Base-by-base conservation (phyloP, 2,797 vertebrate species). In the Cyprinodon diabolis region DNA sequence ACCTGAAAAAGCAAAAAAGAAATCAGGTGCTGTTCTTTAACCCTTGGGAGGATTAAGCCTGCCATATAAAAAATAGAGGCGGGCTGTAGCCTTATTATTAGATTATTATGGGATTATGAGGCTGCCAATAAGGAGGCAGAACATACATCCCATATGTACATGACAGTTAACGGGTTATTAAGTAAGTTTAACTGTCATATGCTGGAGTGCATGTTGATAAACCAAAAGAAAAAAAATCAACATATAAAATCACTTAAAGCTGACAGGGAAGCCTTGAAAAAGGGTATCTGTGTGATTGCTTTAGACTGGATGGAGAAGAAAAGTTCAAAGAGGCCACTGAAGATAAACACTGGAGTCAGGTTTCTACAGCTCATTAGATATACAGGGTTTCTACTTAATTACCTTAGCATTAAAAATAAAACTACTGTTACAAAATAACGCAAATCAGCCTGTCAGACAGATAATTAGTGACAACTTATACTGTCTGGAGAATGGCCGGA, bases 401-500 rank as follows among this genome's bases (percentile, higher is more conserved):
- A 40, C 19, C 25, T 54, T 40, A 25, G 15, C 45, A 43, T 66
- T 48, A 63, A 19, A 45, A n/a, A 40, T 15, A 68, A 30, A 52
- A 56, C 51, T 1, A 11, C 40, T 67, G 21, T 49, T 11, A 45
- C 43, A 55, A 60, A 30, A 43, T 15, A 47, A 40, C 6, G 13
- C 9, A 14, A 49, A 30, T 1, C 23, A 66, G 1, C 2, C 6
- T 52, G n/a, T 19, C 9, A 72, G 23, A 65, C 48, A 74, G 55
- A 47, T 68, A 70, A 62, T 81, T 69, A 75, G 45, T 0, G 62
- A 14, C 37, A 21, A 43, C 35, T 25, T 65, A 73, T 4, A 13
- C 66, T 21, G 25, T 43, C 62, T 57, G 17, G 14, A 9, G 43
- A 37, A 17, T 4, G 14, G 25, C 37, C 7, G n/a, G 1, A 47